Conservation (phyloP, 2,888 invertebrate species). For the Cenopis cana region DNA sequence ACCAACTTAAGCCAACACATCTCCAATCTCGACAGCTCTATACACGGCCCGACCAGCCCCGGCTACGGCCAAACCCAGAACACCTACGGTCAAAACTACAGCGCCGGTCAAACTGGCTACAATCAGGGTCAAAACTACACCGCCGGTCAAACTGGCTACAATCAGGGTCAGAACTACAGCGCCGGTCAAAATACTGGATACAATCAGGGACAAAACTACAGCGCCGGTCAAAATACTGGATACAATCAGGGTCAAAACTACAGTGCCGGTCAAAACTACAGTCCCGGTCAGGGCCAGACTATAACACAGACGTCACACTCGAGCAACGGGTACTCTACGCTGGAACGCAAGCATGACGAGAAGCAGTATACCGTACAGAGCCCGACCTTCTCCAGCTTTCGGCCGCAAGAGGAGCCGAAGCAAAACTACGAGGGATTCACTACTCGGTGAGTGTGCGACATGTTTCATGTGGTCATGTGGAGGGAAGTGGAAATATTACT, state of each 20-base stretch:
- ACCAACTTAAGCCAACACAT: slow-evolving; percentile 60
- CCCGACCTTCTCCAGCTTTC: slow-evolving; percentile 76
- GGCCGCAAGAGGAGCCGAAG: slow-evolving; percentile 74
- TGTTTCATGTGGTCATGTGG: background rate
- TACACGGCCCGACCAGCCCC: slow-evolving; percentile 57
- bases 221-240: background rate
- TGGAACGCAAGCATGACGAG: slow-evolving; percentile 62
- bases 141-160: too few species aligned
- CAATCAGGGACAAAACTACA: background rate
- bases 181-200: too few species aligned
- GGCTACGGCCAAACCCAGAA: slow-evolving; percentile 47
- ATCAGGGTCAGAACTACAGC: background rate
- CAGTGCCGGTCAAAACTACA: background rate
- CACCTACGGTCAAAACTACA: background rate
- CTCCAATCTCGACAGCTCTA: slow-evolving; percentile 66
- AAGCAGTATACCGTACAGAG: slow-evolving; percentile 68
- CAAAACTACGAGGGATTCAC: slow-evolving; percentile 88
- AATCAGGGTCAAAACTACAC: background rate
- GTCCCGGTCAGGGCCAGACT: slow-evolving; percentile 1
- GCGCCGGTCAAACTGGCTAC: slow-evolving; percentile 43
- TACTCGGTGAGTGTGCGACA: slow-evolving; percentile 80
- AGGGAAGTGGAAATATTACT: slow-evolving; percentile 9
- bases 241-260: background rate
- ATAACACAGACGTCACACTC: slow-evolving; percentile 17
- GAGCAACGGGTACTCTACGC: slow-evolving; percentile 40